phyloP scores from a whole-genome alignment of 2,797 vertebrate genomes.

The Macroramphosus scolopax region DNA sequence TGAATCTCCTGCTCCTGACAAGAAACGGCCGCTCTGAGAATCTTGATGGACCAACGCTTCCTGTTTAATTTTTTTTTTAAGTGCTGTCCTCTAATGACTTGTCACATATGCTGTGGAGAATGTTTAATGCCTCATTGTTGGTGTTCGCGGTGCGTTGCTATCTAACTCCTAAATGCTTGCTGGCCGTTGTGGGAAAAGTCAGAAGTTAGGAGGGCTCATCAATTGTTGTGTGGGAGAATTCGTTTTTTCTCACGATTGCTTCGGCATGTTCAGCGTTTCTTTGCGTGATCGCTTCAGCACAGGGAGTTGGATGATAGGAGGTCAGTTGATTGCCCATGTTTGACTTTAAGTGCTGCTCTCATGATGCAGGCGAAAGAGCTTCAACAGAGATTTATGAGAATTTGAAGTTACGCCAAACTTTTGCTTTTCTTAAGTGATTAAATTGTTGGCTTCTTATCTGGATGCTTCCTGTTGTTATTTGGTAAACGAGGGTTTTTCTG shows the following conservation, averaged over 20 bases:
- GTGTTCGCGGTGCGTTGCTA: constrained; percentile 45
- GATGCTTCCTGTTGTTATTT: background rate
- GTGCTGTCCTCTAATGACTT: no score
- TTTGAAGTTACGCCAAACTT: constrained; percentile 25
- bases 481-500: background rate
- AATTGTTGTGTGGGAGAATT: no score
- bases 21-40: constrained; percentile 35
- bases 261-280: no score
- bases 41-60: constrained; percentile 32
- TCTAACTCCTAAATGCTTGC: no score
- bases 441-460: background rate
- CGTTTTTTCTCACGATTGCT: no score
- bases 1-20: constrained; percentile 51
- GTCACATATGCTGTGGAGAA: constrained; percentile 30
- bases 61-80: constrained; percentile 35
- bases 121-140: constrained; percentile 37
- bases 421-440: constrained; percentile 15
- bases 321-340: constrained; percentile 28
- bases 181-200: constrained; percentile 16
- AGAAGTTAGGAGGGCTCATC: constrained; percentile 16
- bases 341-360: constrained; percentile 12
- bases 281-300: no score
- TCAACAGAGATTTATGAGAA: constrained; percentile 11
- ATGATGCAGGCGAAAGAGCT: constrained; percentile 28
- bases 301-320: constrained; percentile 2